These are phyloP conservation scores for Alligator sinensis DNA, from an alignment of 2,113 vertebrate species.

Conservation along the genomic window DNA sequence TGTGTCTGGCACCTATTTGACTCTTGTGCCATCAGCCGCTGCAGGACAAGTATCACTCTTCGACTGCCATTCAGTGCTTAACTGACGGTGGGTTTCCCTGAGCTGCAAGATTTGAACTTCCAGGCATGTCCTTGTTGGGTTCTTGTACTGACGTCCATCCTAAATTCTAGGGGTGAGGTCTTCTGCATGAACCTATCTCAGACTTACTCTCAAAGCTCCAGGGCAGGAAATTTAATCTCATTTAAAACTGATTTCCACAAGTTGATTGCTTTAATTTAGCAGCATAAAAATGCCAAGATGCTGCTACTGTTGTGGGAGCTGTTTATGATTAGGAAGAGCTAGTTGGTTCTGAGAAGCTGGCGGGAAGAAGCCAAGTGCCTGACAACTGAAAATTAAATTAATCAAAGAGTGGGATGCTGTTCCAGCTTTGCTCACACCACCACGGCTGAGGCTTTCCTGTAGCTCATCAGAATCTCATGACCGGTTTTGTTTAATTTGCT, in stretches of 20 bases:
- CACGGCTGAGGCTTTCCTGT: rapidly evolving
- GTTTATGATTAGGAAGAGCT: neutral
- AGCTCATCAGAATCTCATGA: neutral
- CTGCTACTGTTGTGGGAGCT: conserved; percentile 47
- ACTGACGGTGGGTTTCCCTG: neutral
- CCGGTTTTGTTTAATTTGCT: neutral
- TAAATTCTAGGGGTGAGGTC: conserved; percentile 33
- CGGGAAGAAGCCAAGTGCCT: neutral
- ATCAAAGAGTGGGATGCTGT: neutral
- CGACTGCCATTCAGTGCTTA: rapidly evolving
- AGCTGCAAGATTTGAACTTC: conserved; percentile 18
- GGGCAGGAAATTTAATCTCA: conserved; percentile 15
- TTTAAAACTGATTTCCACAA: conserved; percentile 57
- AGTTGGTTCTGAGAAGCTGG: neutral
- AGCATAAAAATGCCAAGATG: conserved; percentile 41
- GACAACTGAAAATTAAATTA: neutral
- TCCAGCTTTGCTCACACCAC: neutral
- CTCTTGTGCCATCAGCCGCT: rapidly evolving
- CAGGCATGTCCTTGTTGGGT: neutral
- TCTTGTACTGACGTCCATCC: neutral
- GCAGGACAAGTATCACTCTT: neutral
- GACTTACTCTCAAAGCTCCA: neutral
- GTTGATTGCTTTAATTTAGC: neutral
- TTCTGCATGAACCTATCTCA: neutral
- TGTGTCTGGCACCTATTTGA: neutral